These are phyloP conservation scores for Theonella swinhoei DNA, from an alignment of 37 sponge, comb jelly and placozoan species.

Conservation along the genomic window DNA sequence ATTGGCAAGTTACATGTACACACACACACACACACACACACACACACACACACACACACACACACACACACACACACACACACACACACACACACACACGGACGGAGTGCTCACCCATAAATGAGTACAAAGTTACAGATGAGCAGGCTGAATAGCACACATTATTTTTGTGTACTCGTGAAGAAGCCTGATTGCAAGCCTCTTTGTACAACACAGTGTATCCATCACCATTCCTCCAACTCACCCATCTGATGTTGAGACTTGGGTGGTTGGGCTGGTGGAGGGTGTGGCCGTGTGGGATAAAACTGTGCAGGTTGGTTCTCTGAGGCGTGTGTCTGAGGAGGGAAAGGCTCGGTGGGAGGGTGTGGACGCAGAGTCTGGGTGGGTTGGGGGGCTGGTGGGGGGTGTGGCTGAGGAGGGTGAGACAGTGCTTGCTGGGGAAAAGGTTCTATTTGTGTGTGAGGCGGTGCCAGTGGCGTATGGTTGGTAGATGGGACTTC, in stretches of 20 bases:
- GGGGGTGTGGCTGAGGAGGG: neutral
- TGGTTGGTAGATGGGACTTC: constrained; percentile 76
- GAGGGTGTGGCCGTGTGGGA: neutral
- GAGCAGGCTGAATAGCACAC: too few species aligned
- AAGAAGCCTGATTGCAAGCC: too few species aligned
- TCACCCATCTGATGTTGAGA: neutral
- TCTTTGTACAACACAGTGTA: too few species aligned
- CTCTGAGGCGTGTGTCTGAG: neutral
- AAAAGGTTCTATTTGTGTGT: neutral
- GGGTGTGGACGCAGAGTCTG: too few species aligned
- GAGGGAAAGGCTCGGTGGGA: neutral
- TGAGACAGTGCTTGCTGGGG: neutral
- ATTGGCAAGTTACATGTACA: neutral
- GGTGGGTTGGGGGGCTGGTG: neutral
- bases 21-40: too few species aligned
- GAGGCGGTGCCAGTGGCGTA: constrained; percentile 38
- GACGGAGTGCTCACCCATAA: too few species aligned
- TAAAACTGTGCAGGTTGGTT: neutral
- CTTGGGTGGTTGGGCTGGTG: neutral
- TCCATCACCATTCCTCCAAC: too few species aligned
- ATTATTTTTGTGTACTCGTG: too few species aligned
- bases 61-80: too few species aligned
- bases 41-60: too few species aligned
- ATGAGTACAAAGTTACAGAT: too few species aligned
- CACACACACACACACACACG: too few species aligned